A percentile compares a stretch with the other conserved stretches of the same genome.
Evolutionary conservation across 1,140 invertebrate genomes (phyloP).

Genomic region (Lordiphosa clarofinis): DNA sequence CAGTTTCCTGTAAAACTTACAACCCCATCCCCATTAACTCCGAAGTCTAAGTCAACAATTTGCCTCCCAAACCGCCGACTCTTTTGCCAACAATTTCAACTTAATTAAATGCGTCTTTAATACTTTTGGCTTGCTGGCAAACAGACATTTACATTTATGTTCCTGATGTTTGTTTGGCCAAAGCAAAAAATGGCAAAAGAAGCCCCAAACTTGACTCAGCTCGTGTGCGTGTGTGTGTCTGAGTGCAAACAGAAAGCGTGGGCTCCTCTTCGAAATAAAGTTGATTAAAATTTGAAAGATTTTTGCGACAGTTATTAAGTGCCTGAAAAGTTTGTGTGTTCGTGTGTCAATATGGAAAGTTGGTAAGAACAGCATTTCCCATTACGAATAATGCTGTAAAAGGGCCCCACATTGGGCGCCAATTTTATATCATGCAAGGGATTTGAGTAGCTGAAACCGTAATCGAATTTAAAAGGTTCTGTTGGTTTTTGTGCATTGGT

Average conservation of each 20-base stretch:
- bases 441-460: too few relatives aligned
- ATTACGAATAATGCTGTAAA: too few relatives aligned
- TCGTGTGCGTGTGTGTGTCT: constrained; percentile 15
- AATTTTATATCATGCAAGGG: too few relatives aligned
- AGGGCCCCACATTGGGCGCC: too few relatives aligned
- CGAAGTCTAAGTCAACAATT: constrained; percentile 20
- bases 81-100: constrained; percentile 69
- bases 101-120: constrained; percentile 78
- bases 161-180: constrained; percentile 66
- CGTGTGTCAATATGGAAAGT: constrained; percentile 65
- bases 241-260: constrained; percentile 29
- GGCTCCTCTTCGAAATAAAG: constrained; percentile 65
- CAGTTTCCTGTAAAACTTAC: too few relatives aligned
- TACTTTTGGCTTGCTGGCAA: constrained; percentile 58
- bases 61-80: constrained; percentile 13
- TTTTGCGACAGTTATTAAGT: constrained; percentile 74
- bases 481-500: too few relatives aligned
- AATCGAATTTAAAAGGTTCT: too few relatives aligned
- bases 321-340: constrained; percentile 26
- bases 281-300: constrained; percentile 78
- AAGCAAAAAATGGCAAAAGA: constrained; percentile 57
- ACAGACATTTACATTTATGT: constrained; percentile 66
- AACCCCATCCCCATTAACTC: not conserved
- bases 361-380: not conserved
- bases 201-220: constrained; percentile 12